Evolutionary conservation across 2,797 vertebrate genomes (phyloP), one percentile per base, ranked within the genome.

Genomic region (Centropyge bicolor): DNA sequence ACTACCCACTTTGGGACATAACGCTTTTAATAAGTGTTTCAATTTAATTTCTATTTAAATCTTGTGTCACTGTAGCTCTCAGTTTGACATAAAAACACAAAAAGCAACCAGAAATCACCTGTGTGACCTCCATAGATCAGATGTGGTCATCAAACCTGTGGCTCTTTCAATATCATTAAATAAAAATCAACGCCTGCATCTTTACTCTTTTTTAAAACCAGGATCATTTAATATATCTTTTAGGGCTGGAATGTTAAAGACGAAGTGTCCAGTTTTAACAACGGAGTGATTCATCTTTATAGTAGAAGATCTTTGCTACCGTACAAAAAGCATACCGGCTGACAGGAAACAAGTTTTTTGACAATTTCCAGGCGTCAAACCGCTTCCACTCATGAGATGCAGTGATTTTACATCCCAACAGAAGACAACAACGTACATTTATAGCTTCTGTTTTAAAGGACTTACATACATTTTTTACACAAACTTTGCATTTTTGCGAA

Each of bases 301-400:
- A 0, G 0, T 65, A 31, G 64, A 83, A 1, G 75, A 92, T 90
- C 91, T 90, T 70, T n/a, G 86, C 3, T 64, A 14, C 40, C 75
- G 59, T 71, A 55, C 70, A 17, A 8, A 1, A 22, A 63, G n/a
- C 71, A 35, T 45, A 60, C 52, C 68, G 5, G 22, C 16, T 19
- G 14, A 38, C 9, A 43, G 20, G 72, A 51, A 11, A 10, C 60
- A 38, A 40, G 59, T 49, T 64, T 65, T 2, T 46, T 13, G 20
- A 20, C 12, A 51, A 1, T 79, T 24, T 14, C 43, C 48, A 12
- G 49, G n/a, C 1, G 13, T 10, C 5, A n/a, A 52, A 31, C 51
- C 14, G 8, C 22, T 22, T 52, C 41, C 5, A 6, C n/a, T 22
- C 22, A 3, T 36, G 31, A 49, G 6, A 17, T 8, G 5, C 45